Percentiles rank a stretch among this genome's conserved stretches.
Conservation (phyloP, 2,113 vertebrate species). For the Excalfactoria chinensis region DNA sequence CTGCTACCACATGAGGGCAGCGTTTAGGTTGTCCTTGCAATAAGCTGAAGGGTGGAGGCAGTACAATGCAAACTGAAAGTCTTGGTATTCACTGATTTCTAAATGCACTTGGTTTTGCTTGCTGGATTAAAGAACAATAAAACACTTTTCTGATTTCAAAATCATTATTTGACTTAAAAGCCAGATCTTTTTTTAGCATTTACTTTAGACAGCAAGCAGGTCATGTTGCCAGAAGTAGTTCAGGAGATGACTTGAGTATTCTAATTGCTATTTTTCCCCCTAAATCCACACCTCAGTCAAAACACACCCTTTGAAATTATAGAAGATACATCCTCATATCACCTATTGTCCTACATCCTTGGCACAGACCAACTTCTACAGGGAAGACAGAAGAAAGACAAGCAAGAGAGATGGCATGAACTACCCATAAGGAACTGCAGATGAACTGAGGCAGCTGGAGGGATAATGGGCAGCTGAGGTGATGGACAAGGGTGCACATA, state of each 20-base stretch:
- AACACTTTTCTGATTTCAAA: background rate
- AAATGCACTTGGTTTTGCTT: background rate
- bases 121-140: background rate
- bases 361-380: background rate
- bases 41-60: too few species aligned
- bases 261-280: background rate
- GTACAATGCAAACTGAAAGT: background rate
- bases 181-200: background rate
- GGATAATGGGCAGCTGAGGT: background rate
- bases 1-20: background rate
- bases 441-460: fast-evolving
- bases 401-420: background rate
- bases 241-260: background rate
- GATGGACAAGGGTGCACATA: fast-evolving
- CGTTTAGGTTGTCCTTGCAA: fast-evolving
- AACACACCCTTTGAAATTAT: background rate
- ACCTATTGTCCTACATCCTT: background rate
- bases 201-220: background rate
- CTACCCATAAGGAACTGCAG: fast-evolving
- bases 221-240: background rate
- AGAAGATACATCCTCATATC: background rate
- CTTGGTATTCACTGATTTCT: background rate
- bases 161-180: background rate
- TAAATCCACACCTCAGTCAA: background rate
- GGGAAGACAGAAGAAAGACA: background rate